Evolutionary conservation across 2,113 vertebrate genomes (phyloP).

Genomic region (Centropus bengalensis): DNA sequence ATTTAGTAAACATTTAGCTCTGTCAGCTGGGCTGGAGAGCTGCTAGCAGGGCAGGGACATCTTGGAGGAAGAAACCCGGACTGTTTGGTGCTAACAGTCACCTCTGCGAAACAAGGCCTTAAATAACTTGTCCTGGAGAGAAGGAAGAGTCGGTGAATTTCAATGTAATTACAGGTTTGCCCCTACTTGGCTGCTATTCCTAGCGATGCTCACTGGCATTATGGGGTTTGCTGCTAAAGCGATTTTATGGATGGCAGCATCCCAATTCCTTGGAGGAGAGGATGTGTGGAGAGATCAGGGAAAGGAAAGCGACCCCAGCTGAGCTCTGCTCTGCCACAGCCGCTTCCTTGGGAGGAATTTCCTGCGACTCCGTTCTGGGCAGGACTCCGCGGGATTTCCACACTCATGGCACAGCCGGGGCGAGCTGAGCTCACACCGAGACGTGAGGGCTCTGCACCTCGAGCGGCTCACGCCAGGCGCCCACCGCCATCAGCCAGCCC

Average conservation of each 20-base stretch:
- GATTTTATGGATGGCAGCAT: not conserved
- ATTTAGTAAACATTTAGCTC: not conserved
- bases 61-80: not conserved
- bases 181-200: not conserved
- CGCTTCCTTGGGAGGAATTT: not conserved
- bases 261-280: not conserved
- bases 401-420: not conserved
- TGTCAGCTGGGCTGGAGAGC: not conserved
- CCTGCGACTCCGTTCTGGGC: not conserved
- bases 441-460: fast-evolving
- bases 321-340: not conserved
- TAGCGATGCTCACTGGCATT: not conserved
- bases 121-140: not conserved
- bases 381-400: fast-evolving
- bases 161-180: not conserved
- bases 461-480: fast-evolving
- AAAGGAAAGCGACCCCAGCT: not conserved
- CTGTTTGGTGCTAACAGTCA: not conserved
- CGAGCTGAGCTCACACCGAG: fast-evolving
- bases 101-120: not conserved
- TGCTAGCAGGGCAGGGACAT: not conserved
- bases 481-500: too few species aligned
- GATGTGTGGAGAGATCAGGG: not conserved
- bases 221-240: not conserved
- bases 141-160: not conserved